Conservation (phyloP, 2,113 vertebrate species). For the Todiramphus chloris region DNA sequence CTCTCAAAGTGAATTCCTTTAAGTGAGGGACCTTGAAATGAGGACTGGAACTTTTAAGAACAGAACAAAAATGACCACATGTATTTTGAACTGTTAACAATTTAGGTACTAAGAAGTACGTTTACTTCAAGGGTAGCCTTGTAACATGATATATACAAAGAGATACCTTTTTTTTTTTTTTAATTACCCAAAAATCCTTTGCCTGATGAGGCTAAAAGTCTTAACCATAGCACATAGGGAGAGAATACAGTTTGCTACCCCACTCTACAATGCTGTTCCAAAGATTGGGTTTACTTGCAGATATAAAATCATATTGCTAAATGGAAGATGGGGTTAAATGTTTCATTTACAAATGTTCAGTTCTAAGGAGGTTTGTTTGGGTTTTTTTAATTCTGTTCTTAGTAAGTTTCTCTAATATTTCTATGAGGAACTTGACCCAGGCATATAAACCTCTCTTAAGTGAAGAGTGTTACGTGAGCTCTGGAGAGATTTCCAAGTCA, state of each 20-base stretch:
- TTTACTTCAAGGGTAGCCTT: background rate
- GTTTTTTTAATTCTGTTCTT: background rate
- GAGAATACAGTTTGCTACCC: background rate
- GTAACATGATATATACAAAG: background rate
- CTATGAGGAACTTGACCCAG: background rate
- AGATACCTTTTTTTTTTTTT: too few relatives aligned
- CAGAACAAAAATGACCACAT: background rate
- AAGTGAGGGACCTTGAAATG: background rate
- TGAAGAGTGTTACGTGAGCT: background rate
- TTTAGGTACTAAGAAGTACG: background rate
- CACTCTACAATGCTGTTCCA: background rate
- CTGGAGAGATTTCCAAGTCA: background rate
- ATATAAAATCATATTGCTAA: background rate
- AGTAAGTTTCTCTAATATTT: background rate
- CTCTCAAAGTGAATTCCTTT: background rate
- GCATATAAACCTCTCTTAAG: background rate
- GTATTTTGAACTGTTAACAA: background rate
- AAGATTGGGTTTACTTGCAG: background rate
- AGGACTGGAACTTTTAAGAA: background rate
- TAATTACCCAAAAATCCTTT: background rate
- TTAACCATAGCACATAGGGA: background rate
- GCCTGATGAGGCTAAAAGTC: background rate
- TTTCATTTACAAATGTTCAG: background rate
- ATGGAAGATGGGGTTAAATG: background rate
- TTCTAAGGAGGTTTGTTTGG: background rate